These are phyloP conservation scores for Microcebus lehilahytsara DNA, from an alignment of 2,113 vertebrate species.

Conservation along the genomic window DNA sequence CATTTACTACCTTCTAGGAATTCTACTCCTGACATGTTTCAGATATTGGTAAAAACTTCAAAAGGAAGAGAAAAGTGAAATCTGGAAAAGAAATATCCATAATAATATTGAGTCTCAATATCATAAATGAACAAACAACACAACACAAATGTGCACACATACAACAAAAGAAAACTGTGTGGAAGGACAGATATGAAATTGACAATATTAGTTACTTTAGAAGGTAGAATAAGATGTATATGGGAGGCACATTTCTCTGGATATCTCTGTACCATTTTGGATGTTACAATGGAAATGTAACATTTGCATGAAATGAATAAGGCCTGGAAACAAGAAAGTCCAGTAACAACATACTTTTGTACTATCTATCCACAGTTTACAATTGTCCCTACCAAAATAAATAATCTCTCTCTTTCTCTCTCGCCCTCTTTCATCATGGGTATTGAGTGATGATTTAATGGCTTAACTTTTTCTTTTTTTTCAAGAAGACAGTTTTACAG, in stretches of 20 bases:
- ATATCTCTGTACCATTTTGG: background rate
- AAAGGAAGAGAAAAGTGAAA: background rate
- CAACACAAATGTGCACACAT: background rate
- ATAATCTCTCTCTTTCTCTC: background rate
- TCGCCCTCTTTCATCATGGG: background rate
- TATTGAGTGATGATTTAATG: background rate
- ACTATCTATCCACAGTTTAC: background rate
- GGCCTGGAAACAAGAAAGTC: background rate
- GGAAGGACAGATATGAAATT: background rate
- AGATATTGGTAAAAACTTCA: background rate
- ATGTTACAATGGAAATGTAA: background rate
- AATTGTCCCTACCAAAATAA: background rate
- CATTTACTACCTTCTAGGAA: background rate
- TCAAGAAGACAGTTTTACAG: background rate
- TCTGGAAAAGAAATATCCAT: background rate
- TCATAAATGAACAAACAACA: background rate
- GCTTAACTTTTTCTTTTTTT: background rate
- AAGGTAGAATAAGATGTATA: background rate
- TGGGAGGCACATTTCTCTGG: background rate
- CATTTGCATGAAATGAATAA: background rate
- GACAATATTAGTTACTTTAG: background rate
- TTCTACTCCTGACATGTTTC: background rate
- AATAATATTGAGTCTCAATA: background rate
- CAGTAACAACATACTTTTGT: background rate
- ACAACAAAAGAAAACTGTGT: background rate